phyloP scores from a whole-genome alignment of 2,888 invertebrate species.

The Parnassius orleans region DNA sequence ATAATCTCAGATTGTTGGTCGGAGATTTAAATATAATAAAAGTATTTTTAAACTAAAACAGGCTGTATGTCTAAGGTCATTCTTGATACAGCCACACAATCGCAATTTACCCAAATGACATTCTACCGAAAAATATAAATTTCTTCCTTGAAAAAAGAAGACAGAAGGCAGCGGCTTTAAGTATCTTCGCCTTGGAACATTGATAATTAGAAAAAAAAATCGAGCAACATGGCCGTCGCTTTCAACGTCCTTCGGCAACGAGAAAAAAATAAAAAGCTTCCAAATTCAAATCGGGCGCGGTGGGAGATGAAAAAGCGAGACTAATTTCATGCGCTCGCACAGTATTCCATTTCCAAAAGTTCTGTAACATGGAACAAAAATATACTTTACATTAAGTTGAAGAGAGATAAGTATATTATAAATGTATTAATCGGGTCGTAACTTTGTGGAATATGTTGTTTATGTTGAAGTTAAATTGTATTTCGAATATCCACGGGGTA shows the following conservation, averaged over 20 bases:
- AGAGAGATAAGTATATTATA: constrained; percentile 51
- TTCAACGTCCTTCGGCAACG: constrained; percentile 53
- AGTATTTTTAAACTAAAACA: constrained; percentile 30
- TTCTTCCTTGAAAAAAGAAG: constrained; percentile 38
- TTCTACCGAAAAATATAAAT: constrained; percentile 53
- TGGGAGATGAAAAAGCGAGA: constrained; percentile 72
- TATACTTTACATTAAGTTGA: constrained; percentile 28
- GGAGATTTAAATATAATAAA: no score
- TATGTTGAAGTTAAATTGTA: constrained; percentile 48
- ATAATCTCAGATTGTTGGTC: no score
- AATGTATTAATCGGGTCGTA: constrained; percentile 77
- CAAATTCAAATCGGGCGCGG: constrained; percentile 70
- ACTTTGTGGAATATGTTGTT: constrained; percentile 71
- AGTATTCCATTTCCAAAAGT: constrained; percentile 71
- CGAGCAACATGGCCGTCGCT: constrained; percentile 62
- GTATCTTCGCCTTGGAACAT: constrained; percentile 44
- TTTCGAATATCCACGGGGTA: constrained; percentile 30
- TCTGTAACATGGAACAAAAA: constrained; percentile 44
- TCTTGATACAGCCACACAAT: constrained; percentile 31
- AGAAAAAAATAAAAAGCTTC: constrained; percentile 55
- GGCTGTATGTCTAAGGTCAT: constrained; percentile 24
- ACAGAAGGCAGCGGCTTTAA: constrained; percentile 37
- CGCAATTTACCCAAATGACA: constrained; percentile 58
- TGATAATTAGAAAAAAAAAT: constrained; percentile 67
- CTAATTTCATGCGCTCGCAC: constrained; percentile 75